Evolutionary conservation across 2,113 vertebrate genomes (phyloP).

Genomic region (Bos javanicus): DNA sequence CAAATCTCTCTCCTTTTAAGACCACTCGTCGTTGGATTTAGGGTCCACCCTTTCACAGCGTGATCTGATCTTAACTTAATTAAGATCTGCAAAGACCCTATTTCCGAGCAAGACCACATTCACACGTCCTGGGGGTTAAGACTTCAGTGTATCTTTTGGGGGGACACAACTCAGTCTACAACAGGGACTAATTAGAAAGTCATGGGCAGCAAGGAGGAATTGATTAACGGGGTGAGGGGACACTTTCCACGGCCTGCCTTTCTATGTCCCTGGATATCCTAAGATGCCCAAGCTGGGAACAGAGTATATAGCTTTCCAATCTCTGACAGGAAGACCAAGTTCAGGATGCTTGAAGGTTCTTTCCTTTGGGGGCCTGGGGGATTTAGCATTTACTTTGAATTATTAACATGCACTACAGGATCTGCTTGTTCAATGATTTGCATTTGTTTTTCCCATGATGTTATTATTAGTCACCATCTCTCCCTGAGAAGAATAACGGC

Average conservation of each 20-base stretch:
- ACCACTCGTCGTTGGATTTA: neutral
- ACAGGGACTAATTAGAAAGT: neutral
- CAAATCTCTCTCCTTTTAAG: neutral
- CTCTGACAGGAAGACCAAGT: neutral
- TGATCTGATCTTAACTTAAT: neutral
- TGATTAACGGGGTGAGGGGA: neutral
- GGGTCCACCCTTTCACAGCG: neutral
- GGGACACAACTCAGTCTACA: neutral
- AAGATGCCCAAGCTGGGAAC: neutral
- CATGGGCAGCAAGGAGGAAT: neutral
- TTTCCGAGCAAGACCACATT: neutral
- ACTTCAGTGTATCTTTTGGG: neutral
- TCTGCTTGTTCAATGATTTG: constrained; percentile 63
- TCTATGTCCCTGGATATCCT: neutral
- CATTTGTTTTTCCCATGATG: constrained; percentile 61
- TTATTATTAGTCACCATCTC: constrained; percentile 62
- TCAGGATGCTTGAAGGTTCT: neutral
- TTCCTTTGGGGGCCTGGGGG: neutral
- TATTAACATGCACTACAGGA: constrained; percentile 47
- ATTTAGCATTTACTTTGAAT: constrained; percentile 49
- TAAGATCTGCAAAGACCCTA: neutral
- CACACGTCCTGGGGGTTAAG: neutral
- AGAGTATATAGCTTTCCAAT: neutral
- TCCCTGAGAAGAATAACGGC: constrained; percentile 36
- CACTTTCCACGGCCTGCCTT: neutral